Evolutionary conservation across 1,140 invertebrate genomes (phyloP), one percentile per base, ranked within the genome.

Genomic region (Conus ventricosus): DNA sequence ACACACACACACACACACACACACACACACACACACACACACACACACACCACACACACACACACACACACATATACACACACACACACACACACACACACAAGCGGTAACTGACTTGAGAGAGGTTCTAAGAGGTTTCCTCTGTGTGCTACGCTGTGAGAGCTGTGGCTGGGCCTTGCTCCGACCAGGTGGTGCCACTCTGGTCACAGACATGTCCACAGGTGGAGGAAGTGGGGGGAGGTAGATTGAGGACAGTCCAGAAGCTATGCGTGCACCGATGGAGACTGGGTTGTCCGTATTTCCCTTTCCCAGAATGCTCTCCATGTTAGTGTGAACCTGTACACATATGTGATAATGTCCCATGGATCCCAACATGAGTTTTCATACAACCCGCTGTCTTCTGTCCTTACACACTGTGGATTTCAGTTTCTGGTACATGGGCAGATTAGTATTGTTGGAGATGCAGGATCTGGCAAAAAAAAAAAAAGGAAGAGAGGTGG

Each of bases 141-240:
- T 89, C 81, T 85, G 87, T 83, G 23, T 71, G 60, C 67, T 90
- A 84, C 75, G 90, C 60, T 82, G 55, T 23, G 51, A 11, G 51
- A 55, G 0, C 60, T 57, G 63, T 5, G 63, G 75, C 23, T 27
- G 54, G n/a, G 63, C 55, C 54, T 87, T 51, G 83, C 87, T 85
- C 20, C 75, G 54, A 71, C 85, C 81, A 23, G 63, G 67, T 27
- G 17, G 20, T 1, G 63, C 11, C 11, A 53, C 53, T 89, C 81
- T 87, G 88, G 76, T 53, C 75, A 60, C 67, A 80, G 86, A 39
- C 80, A 89, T 81, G 20, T 91, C 89, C 5, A 93, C 90, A 23
- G 93, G 91, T 55, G 93, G 94, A 2, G 93, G 94, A 13, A 95
- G 86, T 13, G 94, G 94, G 17, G 94, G 94, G 23, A 95, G 91